Base-by-base conservation (phyloP, 2,113 vertebrate species). In the Gila orcuttii region DNA sequence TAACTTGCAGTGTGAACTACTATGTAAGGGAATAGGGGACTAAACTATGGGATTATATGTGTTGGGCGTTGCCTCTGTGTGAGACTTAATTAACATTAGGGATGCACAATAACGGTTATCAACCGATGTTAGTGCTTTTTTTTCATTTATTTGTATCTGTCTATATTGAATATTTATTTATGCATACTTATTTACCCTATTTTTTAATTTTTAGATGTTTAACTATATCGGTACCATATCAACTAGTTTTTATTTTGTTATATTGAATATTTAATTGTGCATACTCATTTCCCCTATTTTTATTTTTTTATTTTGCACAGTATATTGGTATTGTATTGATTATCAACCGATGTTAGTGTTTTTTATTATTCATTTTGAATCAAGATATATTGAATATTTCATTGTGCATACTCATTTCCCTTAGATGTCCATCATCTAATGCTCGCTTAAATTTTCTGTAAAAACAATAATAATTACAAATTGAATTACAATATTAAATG, bases 1-100 rank as follows among this genome's bases (percentile, higher is more conserved):
- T 62, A 79, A 62, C 10, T 62, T 42, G 9, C 77, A 79, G 33
- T 79, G 55, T 79, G 19, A 79, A 79, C 50, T 33, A 55, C 50
- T 21, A 55, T 57, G 19, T 36, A 78, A 23, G 31, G 39, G 8
- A 25, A 45, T 45, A 21, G 33, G 55, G 33, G 3, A n/a, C 12
- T 47, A 47, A 74, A 45, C 5, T 74, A 74, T 47, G 42, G 71
- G 23, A 74, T 23, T 42, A 71, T 39, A 71, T 71, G 3, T 42
- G 68, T 21, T 42, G 10, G 55, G 68, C 68, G 39, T 12, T 42
- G 68, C 36, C 68, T 23, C 68, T 42, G 19, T 71, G 68, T 11
- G 19, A 71, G 6, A 68, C 66, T 19, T 12, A 71, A 39, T 71
- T 71, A 71, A 42, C 68, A 71, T n/a, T 71, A 71, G 68, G 68